Evolutionary conservation across 1,140 invertebrate genomes (phyloP).

Genomic region (Drosophila cardini): DNA sequence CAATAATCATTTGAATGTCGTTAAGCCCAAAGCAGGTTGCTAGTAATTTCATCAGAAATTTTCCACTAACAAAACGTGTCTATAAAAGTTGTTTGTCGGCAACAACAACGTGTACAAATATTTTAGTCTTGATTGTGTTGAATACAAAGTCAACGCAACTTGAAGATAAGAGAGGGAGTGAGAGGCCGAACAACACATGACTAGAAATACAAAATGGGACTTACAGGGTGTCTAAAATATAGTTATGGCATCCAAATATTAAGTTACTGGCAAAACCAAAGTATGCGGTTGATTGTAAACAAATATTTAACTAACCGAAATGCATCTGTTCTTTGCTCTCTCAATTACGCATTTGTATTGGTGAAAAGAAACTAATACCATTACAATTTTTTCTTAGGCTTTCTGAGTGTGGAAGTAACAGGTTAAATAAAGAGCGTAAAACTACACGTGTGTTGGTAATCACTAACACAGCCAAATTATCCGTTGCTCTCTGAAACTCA

Average conservation of each 20-base stretch:
- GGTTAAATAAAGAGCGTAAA: not conserved
- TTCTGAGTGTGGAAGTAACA: not conserved
- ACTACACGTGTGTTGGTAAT: not conserved
- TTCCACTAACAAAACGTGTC: slow-evolving; percentile 13
- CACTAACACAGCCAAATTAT: not conserved
- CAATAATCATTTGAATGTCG: not conserved
- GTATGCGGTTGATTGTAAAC: too few relatives aligned
- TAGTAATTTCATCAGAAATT: slow-evolving; percentile 14
- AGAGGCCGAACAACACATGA: not conserved
- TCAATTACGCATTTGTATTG: not conserved
- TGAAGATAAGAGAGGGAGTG: slow-evolving; percentile 9
- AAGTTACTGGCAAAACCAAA: too few relatives aligned
- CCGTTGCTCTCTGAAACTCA: not conserved
- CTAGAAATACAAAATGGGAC: not conserved
- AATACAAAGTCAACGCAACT: not conserved
- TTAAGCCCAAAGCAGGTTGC: not conserved
- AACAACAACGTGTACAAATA: not conserved
- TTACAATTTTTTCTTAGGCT: not conserved
- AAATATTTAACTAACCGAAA: too few relatives aligned
- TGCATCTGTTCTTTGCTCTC: not conserved
- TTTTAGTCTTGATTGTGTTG: too few relatives aligned
- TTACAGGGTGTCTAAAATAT: slow-evolving; percentile 13
- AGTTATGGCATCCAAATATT: not conserved
- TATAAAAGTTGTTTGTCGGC: slow-evolving; percentile 1
- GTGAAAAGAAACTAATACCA: not conserved